Conservation (phyloP, 1,140 invertebrate genomes). For the Diorhabda elongata region DNA sequence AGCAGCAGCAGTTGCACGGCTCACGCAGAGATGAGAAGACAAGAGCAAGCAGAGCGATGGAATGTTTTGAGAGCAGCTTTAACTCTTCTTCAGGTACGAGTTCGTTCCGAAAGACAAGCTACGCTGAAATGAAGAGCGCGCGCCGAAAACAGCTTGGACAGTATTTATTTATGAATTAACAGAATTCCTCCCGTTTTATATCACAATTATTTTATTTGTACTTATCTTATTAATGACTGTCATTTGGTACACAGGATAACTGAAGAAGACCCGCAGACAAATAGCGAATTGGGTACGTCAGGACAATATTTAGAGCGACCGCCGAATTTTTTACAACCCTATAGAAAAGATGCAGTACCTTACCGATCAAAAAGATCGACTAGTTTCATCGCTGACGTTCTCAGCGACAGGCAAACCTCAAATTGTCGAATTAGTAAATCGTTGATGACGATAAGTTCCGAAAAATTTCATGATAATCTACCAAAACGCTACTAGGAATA, state of each 20-base stretch:
- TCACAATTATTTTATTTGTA: too few species aligned
- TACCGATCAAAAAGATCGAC: conserved; percentile 37
- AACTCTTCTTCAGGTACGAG: too few species aligned
- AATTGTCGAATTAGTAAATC: conserved; percentile 30
- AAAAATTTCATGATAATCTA: conserved; percentile 27
- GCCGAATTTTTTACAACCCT: conserved; percentile 21
- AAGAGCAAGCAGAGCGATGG: too few species aligned
- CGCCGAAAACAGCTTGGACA: too few species aligned
- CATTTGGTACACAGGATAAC: conserved; percentile 29
- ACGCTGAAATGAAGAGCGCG: too few species aligned
- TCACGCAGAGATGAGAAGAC: too few species aligned
- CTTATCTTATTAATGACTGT: too few species aligned
- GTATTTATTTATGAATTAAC: too few species aligned
- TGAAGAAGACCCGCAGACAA: conserved; percentile 39
- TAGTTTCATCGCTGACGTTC: conserved; percentile 33
- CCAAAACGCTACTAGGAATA: neutral
- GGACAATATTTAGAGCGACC: conserved; percentile 41
- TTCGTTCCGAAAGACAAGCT: too few species aligned
- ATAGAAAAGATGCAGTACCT: conserved; percentile 22
- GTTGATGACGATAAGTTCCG: conserved; percentile 26
- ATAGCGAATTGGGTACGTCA: conserved; percentile 40
- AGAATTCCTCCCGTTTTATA: too few species aligned
- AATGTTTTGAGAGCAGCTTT: too few species aligned
- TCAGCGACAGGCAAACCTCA: conserved; percentile 11
- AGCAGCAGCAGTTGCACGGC: too few species aligned